Base-by-base conservation (phyloP, 1,140 invertebrate species). In the Rhagoletis pomonella region DNA sequence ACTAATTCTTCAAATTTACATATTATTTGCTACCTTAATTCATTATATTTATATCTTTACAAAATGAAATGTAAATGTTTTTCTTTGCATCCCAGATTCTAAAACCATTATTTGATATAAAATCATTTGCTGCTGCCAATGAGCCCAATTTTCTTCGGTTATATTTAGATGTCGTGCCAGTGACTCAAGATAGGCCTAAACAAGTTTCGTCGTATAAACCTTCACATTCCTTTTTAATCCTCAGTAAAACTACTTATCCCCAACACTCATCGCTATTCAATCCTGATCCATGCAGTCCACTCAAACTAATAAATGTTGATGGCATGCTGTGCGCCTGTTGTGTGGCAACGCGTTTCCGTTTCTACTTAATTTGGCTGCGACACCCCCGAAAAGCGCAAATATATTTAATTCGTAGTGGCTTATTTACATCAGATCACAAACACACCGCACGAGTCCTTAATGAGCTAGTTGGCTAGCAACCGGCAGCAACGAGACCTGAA, bases 391-490 rank as follows among this genome's bases (percentile, higher is more conserved):
- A 81, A 81, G 73, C 55, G 73, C 5, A 5, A 44, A 19, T 3
- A 81, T 29, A 29, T 47, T 42, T 29, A 7, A 39, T 67, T 39
- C 10, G 19, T 67, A 29, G 64, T 67, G 19, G 64, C 19, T 39
- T 73, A 73, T 73, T 73, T 29, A 29, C 39, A 73, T 73, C 39
- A 47, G 47, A 81, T 44, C 73, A 55, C 73, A 55, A 55, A 47
- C n/a, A 47, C 73, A 5, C 73, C 73, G 73, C 73, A 81, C 73
- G 73, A 81, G 73, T 81, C 73, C 73, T 81, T 55, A 81, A 81
- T 47, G 73, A 58, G 12, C 47, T 47, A 50, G 50, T 9, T 9
- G 55, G 7, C 47, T 1, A 55, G n/a, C 12, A 62, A 14, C 64
- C 47, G 10, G 6, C 44, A 50, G 17, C 44, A 81, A 47, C 73